Conservation (phyloP, 1,140 invertebrate genomes). For the Drosophila bocqueti region DNA sequence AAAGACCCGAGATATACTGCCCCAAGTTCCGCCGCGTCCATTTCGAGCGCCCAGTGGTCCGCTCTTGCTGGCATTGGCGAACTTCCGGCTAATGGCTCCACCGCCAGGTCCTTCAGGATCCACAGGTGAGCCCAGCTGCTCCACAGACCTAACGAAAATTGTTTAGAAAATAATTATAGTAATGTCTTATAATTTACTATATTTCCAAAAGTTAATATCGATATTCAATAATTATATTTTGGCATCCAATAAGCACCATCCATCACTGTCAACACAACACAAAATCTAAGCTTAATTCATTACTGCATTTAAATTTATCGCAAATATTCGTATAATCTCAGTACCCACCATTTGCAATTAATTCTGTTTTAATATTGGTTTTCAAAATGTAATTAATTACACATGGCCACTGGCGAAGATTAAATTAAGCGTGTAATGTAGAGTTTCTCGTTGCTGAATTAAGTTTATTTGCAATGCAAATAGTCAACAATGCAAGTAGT, state of each 20-base stretch:
- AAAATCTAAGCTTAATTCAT: slow-evolving; percentile 11
- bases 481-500: too few species aligned
- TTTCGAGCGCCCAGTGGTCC: slow-evolving; percentile 85
- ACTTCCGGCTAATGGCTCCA: slow-evolving; percentile 81
- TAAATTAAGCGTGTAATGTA: slow-evolving; percentile 22
- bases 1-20: slow-evolving; percentile 94
- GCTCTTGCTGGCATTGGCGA: slow-evolving; percentile 82
- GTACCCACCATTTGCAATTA: slow-evolving; percentile 7
- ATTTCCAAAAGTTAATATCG: background rate
- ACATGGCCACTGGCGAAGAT: slow-evolving; percentile 10
- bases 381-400: slow-evolving; percentile 19
- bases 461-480: slow-evolving; percentile 28
- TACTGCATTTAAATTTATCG: background rate
- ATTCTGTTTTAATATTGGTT: slow-evolving; percentile 19
- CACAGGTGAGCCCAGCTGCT: slow-evolving; percentile 86
- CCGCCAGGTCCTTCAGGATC: slow-evolving; percentile 86
- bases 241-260: background rate
- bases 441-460: slow-evolving; percentile 8
- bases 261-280: background rate
- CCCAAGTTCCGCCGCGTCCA: slow-evolving; percentile 89
- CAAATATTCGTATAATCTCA: slow-evolving; percentile 12
- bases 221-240: background rate
- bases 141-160: slow-evolving; percentile 89
- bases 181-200: background rate
- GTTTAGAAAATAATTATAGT: background rate